These are phyloP conservation scores for Nymphalis urticae DNA, from an alignment of 2,888 invertebrate species.

Conservation along the genomic window DNA sequence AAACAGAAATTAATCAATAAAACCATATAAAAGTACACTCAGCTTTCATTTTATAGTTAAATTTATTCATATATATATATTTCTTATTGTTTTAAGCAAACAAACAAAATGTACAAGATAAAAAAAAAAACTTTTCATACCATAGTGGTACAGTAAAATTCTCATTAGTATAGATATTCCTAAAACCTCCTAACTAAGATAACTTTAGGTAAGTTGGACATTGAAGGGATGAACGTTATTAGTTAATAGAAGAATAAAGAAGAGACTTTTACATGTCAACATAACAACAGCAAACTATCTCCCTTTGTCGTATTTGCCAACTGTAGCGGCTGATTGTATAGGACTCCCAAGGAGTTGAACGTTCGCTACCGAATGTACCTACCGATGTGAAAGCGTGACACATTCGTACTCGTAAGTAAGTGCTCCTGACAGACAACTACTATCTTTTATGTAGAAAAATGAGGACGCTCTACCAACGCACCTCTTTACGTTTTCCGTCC, in stretches of 20 bases:
- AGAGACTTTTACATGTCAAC: background rate
- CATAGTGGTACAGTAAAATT: no score
- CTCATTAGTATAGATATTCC: no score
- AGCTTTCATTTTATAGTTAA: no score
- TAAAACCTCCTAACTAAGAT: no score
- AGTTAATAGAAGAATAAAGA: background rate
- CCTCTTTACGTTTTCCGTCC: conserved; percentile 9
- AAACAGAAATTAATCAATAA: no score
- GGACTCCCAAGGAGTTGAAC: conserved; percentile 1
- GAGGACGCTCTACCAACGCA: conserved; percentile 10
- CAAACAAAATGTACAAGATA: no score
- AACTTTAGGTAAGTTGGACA: no score
- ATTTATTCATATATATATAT: no score
- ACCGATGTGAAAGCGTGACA: conserved; percentile 16
- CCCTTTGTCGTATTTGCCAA: background rate
- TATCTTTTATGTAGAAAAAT: conserved; percentile 16
- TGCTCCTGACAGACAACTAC: conserved; percentile 21
- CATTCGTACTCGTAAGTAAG: conserved; percentile 14
- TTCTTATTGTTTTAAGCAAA: no score
- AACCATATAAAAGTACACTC: no score
- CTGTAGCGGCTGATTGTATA: conserved; percentile 1
- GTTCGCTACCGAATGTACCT: conserved; percentile 12
- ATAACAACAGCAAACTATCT: background rate
- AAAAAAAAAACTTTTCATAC: no score
- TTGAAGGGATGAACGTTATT: no score